These are phyloP conservation scores for Aporophyla lueneburgensis DNA, from an alignment of 2,888 invertebrate species.

Conservation along the genomic window DNA sequence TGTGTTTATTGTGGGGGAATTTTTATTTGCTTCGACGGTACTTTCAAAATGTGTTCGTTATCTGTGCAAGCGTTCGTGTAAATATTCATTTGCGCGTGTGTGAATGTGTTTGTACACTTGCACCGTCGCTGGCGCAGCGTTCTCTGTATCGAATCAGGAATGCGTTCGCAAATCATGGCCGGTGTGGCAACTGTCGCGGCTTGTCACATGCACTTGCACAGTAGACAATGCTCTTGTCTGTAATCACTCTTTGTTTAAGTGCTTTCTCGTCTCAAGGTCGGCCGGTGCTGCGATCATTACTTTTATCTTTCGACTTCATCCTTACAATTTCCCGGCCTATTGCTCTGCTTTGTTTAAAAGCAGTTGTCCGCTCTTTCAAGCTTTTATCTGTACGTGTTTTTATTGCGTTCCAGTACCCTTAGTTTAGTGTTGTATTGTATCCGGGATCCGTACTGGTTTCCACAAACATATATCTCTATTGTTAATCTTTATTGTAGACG, in stretches of 20 bases:
- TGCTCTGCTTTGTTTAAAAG: conserved; percentile 50
- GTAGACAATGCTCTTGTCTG: conserved; percentile 73
- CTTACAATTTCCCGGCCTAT: conserved; percentile 64
- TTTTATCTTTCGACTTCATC: conserved; percentile 66
- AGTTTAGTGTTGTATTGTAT: conserved; percentile 52
- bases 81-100: conserved; percentile 65
- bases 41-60: conserved; percentile 71
- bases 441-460: conserved; percentile 41
- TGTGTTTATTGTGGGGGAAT: conserved; percentile 73
- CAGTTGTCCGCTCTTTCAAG: conserved; percentile 10
- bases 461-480: conserved; percentile 55
- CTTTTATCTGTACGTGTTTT: conserved; percentile 48
- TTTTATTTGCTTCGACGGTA: conserved; percentile 67
- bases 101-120: conserved; percentile 64
- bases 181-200: conserved; percentile 63
- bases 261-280: conserved; percentile 83
- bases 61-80: conserved; percentile 56
- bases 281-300: conserved; percentile 59
- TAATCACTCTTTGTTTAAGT: conserved; percentile 81
- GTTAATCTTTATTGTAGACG: conserved; percentile 51
- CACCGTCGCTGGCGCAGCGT: conserved; percentile 66
- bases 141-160: conserved; percentile 85
- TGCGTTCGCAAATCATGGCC: conserved; percentile 83
- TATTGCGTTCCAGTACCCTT: conserved; percentile 55
- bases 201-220: conserved; percentile 72